Conservation (phyloP, 2,888 invertebrate genomes). For the Tetragnatha montana region DNA sequence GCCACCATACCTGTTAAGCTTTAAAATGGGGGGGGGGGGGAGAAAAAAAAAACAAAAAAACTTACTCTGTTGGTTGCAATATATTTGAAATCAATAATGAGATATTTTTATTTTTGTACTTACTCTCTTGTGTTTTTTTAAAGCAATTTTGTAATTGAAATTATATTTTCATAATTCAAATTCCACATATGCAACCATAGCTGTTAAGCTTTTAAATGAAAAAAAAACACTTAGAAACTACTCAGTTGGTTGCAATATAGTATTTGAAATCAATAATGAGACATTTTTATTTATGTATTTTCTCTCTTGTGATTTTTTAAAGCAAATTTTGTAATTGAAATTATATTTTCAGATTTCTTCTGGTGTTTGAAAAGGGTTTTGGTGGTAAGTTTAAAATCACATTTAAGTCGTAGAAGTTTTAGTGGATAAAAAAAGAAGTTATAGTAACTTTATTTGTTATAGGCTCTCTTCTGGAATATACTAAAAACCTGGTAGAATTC, state of each 20-base stretch:
- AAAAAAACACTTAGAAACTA: background rate
- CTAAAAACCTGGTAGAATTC: slow-evolving; percentile 94
- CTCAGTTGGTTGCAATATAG: too few relatives aligned
- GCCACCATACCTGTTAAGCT: too few relatives aligned
- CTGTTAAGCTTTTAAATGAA: background rate
- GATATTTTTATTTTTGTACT: too few relatives aligned
- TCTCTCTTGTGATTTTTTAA: background rate
- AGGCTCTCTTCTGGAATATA: slow-evolving; percentile 93
- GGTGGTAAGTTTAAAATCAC: slow-evolving; percentile 78
- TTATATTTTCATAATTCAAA: slow-evolving; percentile 65
- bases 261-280: too few relatives aligned
- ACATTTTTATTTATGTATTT: too few relatives aligned
- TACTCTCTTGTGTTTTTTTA: background rate
- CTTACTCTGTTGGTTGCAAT: too few relatives aligned
- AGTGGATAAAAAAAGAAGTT: background rate
- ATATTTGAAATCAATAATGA: too few relatives aligned
- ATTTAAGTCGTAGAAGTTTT: background rate
- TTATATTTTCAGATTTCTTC: slow-evolving; percentile 82
- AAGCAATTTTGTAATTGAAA: background rate
- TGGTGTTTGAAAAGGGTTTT: slow-evolving; percentile 98
- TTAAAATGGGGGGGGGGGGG: too few relatives aligned
- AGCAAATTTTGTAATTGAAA: background rate
- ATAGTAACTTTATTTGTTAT: slow-evolving; percentile 10
- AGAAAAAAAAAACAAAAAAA: too few relatives aligned
- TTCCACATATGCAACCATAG: too few relatives aligned